These are phyloP conservation scores for Actias luna DNA, from an alignment of 2,888 invertebrate genomes.

Conservation along the genomic window DNA sequence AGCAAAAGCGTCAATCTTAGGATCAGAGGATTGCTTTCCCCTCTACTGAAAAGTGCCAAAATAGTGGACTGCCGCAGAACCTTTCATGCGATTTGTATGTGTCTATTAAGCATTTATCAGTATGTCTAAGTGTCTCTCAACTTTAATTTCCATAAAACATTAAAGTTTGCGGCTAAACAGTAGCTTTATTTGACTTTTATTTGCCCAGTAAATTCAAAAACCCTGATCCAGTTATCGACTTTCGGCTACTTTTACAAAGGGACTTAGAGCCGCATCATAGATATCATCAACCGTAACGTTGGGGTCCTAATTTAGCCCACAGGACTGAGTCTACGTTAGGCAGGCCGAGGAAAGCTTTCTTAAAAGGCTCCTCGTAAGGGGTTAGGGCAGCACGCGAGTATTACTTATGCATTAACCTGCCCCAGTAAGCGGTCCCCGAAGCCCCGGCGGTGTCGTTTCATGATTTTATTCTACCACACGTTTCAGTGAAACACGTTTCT, in stretches of 20 bases:
- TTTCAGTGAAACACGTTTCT: conserved; percentile 42
- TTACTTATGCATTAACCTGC: conserved; percentile 84
- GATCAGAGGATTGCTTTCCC: too few relatives aligned
- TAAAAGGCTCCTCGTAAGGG: conserved; percentile 60
- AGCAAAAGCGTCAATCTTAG: too few relatives aligned
- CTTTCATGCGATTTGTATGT: too few relatives aligned
- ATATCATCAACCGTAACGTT: neutral
- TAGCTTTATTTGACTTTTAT: too few relatives aligned
- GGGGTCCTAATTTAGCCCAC: neutral
- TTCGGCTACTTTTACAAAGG: neutral
- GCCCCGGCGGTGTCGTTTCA: conserved; percentile 47
- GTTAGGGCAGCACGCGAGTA: conserved; percentile 65
- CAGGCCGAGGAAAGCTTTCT: conserved; percentile 51
- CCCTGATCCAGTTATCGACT: too few relatives aligned
- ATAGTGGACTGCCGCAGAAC: too few relatives aligned
- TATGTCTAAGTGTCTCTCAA: too few relatives aligned
- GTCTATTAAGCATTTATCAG: too few relatives aligned
- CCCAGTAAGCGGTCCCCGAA: conserved; percentile 78
- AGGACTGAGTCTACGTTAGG: neutral
- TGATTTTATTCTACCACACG: conserved; percentile 61
- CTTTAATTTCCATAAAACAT: too few relatives aligned
- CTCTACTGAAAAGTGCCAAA: too few relatives aligned
- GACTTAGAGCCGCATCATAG: neutral
- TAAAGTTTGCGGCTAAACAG: too few relatives aligned
- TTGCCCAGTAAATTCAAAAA: too few relatives aligned